Base-by-base conservation (phyloP, 30 jellyfish, hydroid and myxozoan genomes). In the Pseudorhiza aurosa region DNA sequence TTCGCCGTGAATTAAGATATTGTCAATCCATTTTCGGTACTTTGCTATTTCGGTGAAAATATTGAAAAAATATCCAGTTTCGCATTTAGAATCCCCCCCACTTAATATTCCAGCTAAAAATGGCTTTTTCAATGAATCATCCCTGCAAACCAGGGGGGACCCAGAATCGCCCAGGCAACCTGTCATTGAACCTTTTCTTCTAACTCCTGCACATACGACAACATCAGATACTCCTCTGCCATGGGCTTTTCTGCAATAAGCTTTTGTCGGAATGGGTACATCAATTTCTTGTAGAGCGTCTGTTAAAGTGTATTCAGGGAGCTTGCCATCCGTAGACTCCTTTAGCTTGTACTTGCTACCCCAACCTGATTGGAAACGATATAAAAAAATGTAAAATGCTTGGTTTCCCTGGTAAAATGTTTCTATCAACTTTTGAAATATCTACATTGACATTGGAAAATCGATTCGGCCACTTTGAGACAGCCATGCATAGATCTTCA, bases 131-230 rank as follows among this genome's bases (percentile, higher is more conserved):
- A 27, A 10, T 1, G 19, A n/a, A 8, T 42, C 65, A 7, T 7
- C 35, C 8, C 26, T 37, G 77, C 92, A 81, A 37, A 69, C 70
- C 19, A 81, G 85, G 58, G 92, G 92, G 70, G 92, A 81, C 18
- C 92, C 92, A 5, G 92, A 81, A 36, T 81, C 92, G 24, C 92
- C 92, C 24, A 65, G 44, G 51, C 92, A 81, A 28, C 78, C 43
- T 2, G 84, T 30, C 84, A 47, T 53, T 37, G 92, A 17, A 2
- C 37, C 71, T 30, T 39, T 24, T 28, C 51, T 57, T n/a, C 28
- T 30, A 4, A 5, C 59, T 31, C 92, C 92, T 40, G 85, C 92
- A 40, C 92, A 81, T 59, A 81, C 51, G 21, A 81, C 69, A 65
- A 67, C 77, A 25, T 37, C 71, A 4, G 85, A 27, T 2, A 65